Base-by-base conservation (phyloP, 2,888 invertebrate species). In the Diogma glabrata region DNA sequence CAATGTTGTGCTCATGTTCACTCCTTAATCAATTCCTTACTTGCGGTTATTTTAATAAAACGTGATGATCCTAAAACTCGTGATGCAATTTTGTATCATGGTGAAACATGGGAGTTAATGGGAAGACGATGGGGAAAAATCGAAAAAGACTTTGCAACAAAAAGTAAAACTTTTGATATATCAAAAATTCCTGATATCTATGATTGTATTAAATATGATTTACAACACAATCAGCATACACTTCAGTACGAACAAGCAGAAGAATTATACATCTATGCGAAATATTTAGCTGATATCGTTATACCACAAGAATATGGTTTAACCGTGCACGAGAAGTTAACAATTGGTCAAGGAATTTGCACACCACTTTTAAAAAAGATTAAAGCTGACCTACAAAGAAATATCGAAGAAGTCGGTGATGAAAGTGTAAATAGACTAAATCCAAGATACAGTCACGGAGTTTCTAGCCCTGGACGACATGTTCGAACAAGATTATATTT, bases 301-400 rank as follows among this genome's bases (percentile, higher is more conserved):
- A 96, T 99, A 68, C 99, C 99, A 1, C 97, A 96, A 86, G 97
- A 99, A 69, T 99, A 99, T 65, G 99, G 99, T 12, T 76, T 99
- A 59, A 92, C 92, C 1, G 81, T 86, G 58, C 87, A 92, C 70
- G 97, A 97, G 69, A 99, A 99, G 66, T 71, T 99, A 54, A 87
- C 92, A 1, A 97, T 99, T 59, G 92, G 94, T 0, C 94, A 96
- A 70, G 93, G 96, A 2, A 95, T 99, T 57, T 99, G 97, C 65
- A 93, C 94, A 12, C 97, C 99, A 0, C 71, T 99, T 48, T 72
- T 99, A 55, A 89, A 92, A 64, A 99, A 99, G 70, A 93, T 99
- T 57, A 78, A 89, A 57, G 90, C 93, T 0, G 97, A 99, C 70
- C 72, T 97, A 47, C 92, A 94, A 66, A 75, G 94, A 52, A 95